Conservation (phyloP, 2,113 vertebrate species). For the Mobula birostris region DNA sequence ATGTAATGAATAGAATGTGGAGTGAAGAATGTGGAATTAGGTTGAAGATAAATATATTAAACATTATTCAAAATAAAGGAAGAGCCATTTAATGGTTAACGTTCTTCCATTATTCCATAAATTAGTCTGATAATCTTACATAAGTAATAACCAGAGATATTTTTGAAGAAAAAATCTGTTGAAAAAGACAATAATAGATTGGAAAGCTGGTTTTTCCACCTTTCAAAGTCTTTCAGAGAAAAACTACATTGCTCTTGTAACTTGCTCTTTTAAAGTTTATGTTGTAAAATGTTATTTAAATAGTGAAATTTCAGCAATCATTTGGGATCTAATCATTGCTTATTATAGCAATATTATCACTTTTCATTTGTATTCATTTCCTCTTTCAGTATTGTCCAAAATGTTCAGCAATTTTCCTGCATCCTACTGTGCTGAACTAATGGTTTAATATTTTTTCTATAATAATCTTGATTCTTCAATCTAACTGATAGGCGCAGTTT, state of each 20-base stretch:
- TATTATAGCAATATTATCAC: neutral
- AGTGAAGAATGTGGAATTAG: neutral
- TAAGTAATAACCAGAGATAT: neutral
- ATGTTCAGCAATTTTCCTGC: neutral
- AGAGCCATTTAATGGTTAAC: neutral
- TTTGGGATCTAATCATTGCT: neutral
- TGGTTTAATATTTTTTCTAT: neutral
- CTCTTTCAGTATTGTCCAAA: neutral
- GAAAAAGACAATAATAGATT: neutral
- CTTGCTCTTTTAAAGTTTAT: no score
- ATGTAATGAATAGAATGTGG: neutral
- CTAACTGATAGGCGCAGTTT: neutral
- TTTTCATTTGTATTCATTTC: neutral
- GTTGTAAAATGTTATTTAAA: no score
- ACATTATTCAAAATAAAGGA: neutral
- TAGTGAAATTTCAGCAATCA: no score
- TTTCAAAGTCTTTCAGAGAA: no score
- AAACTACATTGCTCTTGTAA: no score
- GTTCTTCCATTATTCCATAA: neutral
- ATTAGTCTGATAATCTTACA: neutral
- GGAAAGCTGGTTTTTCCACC: neutral
- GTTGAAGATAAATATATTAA: neutral
- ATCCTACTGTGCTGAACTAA: neutral
- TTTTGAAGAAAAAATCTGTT: neutral
- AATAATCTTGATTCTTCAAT: neutral